A percentile compares a stretch with the other conserved stretches of the same genome.
Conservation (phyloP, 1,140 invertebrate species). For the Uloborus diversus region DNA sequence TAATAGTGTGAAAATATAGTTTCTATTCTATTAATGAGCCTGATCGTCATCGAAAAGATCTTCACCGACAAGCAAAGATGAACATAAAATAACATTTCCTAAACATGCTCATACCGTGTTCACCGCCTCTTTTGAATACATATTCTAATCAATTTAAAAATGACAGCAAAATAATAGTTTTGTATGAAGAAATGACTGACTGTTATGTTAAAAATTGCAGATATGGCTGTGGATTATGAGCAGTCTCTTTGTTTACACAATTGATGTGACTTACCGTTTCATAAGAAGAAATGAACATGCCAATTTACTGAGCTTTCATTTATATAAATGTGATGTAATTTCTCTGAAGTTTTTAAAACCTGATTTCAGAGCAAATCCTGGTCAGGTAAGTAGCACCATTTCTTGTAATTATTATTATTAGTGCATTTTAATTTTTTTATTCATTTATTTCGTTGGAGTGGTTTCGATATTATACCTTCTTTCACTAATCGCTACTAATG, state of each 20-base stretch:
- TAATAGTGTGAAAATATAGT: too few species aligned
- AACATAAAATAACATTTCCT: too few species aligned
- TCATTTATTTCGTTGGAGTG: not conserved
- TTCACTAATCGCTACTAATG: too few species aligned
- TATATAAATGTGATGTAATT: slow-evolving; percentile 15
- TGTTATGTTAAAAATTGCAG: not conserved
- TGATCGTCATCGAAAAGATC: too few species aligned
- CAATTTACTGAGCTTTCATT: not conserved
- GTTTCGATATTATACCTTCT: too few species aligned
- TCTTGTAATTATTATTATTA: not conserved
- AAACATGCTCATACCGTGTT: too few species aligned
- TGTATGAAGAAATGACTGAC: not conserved
- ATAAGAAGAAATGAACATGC: not conserved
- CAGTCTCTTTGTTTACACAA: slow-evolving; percentile 1
- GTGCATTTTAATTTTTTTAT: not conserved
- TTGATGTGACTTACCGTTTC: slow-evolving; percentile 6
- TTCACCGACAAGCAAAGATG: too few species aligned
- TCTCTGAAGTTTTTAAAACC: slow-evolving; percentile 4
- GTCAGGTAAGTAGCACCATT: not conserved
- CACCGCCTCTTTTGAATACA: too few species aligned
- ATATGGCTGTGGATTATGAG: slow-evolving; percentile 31
- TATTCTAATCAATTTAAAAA: too few species aligned
- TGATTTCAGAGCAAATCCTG: slow-evolving; percentile 2
- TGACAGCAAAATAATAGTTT: too few species aligned
- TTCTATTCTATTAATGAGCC: too few species aligned